Evolutionary conservation across 2,113 vertebrate species (phyloP).

Genomic region (Corythornis madagascariensis): DNA sequence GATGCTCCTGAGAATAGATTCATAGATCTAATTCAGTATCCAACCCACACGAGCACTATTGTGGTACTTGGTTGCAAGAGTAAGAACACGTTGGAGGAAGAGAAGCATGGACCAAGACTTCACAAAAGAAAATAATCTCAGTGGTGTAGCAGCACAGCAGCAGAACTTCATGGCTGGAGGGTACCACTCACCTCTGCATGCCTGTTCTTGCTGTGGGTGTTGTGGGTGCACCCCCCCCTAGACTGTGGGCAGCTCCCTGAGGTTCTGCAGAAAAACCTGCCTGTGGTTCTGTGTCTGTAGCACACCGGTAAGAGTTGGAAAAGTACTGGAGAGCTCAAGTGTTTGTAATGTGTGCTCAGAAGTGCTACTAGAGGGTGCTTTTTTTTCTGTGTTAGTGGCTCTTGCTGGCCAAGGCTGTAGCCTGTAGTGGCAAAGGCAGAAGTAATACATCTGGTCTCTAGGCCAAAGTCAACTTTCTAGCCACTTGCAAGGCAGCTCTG

Average conservation of each 20-base stretch:
- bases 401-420: background rate
- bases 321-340: background rate
- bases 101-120: accelerated
- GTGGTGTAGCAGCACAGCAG: background rate
- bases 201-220: background rate
- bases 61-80: accelerated
- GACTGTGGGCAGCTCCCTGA: background rate
- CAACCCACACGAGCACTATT: accelerated
- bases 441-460: background rate
- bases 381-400: background rate
- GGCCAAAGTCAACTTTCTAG: background rate
- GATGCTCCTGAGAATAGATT: background rate
- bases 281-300: background rate
- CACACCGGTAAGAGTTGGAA: background rate
- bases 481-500: background rate
- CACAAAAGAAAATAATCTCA: no score
- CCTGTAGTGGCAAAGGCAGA: background rate
- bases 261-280: background rate
- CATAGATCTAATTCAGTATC: background rate
- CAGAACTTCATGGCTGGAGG: accelerated
- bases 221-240: background rate
- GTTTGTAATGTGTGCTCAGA: background rate
- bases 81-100: background rate
- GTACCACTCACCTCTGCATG: accelerated
- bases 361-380: background rate